These are phyloP conservation scores for Mycalesis mineus DNA, from an alignment of 2,888 invertebrate species.

Conservation along the genomic window DNA sequence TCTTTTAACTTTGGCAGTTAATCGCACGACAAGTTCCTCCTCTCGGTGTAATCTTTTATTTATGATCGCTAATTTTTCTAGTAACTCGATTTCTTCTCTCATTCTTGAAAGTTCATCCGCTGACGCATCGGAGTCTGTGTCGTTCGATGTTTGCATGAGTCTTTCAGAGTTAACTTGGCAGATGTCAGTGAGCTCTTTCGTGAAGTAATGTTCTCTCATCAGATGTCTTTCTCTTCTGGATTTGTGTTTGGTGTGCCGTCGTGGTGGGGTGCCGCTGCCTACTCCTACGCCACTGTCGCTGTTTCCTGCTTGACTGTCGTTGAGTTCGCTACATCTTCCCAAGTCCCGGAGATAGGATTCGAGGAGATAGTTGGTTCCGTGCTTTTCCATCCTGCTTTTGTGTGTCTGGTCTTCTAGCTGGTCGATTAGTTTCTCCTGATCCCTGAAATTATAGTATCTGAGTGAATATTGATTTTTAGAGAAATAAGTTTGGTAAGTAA, in stretches of 20 bases:
- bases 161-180: constrained; percentile 75
- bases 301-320: constrained; percentile 80
- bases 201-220: constrained; percentile 76
- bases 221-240: constrained; percentile 74
- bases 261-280: constrained; percentile 80
- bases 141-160: constrained; percentile 60
- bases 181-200: constrained; percentile 73
- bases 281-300: constrained; percentile 84
- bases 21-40: constrained; percentile 83
- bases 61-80: constrained; percentile 84
- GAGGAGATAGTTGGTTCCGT: constrained; percentile 87
- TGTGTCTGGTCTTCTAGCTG: constrained; percentile 88
- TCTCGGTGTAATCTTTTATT: constrained; percentile 86
- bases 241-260: constrained; percentile 73
- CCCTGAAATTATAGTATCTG: constrained; percentile 57
- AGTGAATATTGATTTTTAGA: background rate
- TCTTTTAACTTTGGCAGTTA: constrained; percentile 81
- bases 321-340: constrained; percentile 64
- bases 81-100: constrained; percentile 82
- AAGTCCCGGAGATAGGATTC: constrained; percentile 83
- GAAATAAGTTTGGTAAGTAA: no score
- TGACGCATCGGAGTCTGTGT: constrained; percentile 72
- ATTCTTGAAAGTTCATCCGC: constrained; percentile 77
- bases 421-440: constrained; percentile 88
- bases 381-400: constrained; percentile 83